Evolutionary conservation across 2,113 vertebrate genomes (phyloP), one percentile per base, ranked within the genome.

Genomic region (Dicaeum eximium): DNA sequence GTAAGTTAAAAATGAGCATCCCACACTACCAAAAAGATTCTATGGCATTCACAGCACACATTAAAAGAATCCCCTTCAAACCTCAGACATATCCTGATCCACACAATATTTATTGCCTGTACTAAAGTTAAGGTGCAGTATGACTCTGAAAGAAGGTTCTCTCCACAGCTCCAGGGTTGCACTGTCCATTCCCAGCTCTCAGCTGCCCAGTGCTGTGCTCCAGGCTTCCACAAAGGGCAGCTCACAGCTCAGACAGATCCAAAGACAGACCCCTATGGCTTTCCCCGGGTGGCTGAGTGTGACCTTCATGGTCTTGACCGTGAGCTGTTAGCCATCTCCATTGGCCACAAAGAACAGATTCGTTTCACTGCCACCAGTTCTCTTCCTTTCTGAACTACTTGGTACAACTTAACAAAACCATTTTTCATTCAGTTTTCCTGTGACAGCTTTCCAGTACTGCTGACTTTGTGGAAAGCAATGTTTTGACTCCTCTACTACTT

Each of bases 221-320:
- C 21, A 51, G 42, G 62, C 38, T 82, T 82, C 87, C 91, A 95
- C 91, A 38, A 50, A 82, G 91, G 94, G 93, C 93, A 95, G 70
- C 38, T 95, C 3, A 28, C 92, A 95, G 86, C 38, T 96, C 21
- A 48, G 15, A 50, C 48, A 95, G 91, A 79, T 21, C 44, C 54
- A 65, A 40, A 50, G 58, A 23, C 30, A 80, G 47, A 86, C 9
- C 64, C 51, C 45, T 9, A 2, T 0, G 8, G 38, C 40, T 74
- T 48, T 67, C 65, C 44, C 20, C 30, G 27, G 19, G 5, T 51
- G 30, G 30, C 58, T 57, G 62, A 83, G 56, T 44, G 54, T 6
- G 35, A 67, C 62, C 50, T 88, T 69, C 54, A 23, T 3, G 42
- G 48, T 44, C n/a, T 27, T 42, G 57, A 51, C 60, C 25, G 37